A percentile compares a stretch with the other conserved stretches of the same genome.
Evolutionary conservation across 2,888 invertebrate genomes (phyloP).

Genomic region (Allacma fusca): DNA sequence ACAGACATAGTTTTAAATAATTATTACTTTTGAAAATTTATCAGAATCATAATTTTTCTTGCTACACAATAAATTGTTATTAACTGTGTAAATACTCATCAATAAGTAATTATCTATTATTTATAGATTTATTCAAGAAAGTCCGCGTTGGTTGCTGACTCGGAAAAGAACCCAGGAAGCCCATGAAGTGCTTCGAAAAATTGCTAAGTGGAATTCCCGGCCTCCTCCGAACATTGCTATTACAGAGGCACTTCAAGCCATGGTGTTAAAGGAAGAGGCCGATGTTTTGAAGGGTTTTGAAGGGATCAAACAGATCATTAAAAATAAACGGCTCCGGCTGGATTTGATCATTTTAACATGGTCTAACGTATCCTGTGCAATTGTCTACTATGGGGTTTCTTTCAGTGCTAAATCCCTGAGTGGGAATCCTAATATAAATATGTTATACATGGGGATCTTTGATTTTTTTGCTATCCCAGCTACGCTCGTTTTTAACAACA

Average conservation of each 20-base stretch:
- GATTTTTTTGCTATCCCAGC: constrained; percentile 39
- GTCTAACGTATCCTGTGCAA: constrained; percentile 40
- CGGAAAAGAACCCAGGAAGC: constrained; percentile 54
- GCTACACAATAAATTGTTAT: no score
- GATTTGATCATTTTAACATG: constrained; percentile 42
- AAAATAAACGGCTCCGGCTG: constrained; percentile 27
- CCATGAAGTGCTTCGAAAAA: constrained; percentile 44
- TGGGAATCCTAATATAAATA: constrained; percentile 42
- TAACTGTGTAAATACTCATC: no score
- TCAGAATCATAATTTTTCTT: no score
- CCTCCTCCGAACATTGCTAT: constrained; percentile 39
- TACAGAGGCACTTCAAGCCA: constrained; percentile 49
- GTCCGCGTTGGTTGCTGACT: constrained; percentile 55
- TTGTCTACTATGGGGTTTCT: constrained; percentile 51
- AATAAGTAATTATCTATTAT: no score
- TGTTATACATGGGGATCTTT: constrained; percentile 43
- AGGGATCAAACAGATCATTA: constrained; percentile 33
- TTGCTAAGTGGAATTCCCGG: constrained; percentile 54
- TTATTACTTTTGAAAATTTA: no score
- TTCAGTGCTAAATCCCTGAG: constrained; percentile 45
- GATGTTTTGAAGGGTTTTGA: constrained; percentile 29
- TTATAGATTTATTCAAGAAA: constrained; percentile 46
- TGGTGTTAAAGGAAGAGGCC: constrained; percentile 28
- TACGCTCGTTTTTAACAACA: constrained; percentile 31
- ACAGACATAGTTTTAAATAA: no score